Conservation (phyloP, 1,140 invertebrate genomes). For the Apis dorsata region DNA sequence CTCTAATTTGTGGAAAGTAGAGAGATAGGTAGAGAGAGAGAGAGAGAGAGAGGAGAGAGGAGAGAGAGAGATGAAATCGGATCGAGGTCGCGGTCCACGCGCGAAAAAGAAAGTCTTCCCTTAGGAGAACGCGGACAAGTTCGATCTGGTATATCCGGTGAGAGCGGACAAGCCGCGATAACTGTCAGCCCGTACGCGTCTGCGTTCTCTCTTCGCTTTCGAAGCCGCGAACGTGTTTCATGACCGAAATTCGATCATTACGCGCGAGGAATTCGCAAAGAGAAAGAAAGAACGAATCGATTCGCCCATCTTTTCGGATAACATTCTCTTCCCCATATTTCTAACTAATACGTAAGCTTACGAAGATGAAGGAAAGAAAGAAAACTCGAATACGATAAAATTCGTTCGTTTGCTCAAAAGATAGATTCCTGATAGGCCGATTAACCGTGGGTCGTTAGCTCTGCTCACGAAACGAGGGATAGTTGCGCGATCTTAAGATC, state of each 20-base stretch:
- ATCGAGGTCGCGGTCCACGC: slow-evolving; percentile 61
- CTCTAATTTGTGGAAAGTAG: neutral
- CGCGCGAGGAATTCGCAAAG: neutral
- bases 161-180: slow-evolving; percentile 58
- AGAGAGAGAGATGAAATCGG: neutral
- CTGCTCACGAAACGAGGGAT: slow-evolving; percentile 34
- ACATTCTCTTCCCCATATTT: no score
- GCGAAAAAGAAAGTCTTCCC: slow-evolving; percentile 66
- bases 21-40: neutral
- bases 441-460: slow-evolving; percentile 50
- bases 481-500: neutral
- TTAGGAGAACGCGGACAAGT: slow-evolving; percentile 39
- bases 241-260: slow-evolving; percentile 61
- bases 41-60: neutral
- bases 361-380: neutral
- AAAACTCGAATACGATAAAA: neutral
- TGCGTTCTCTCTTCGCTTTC: slow-evolving; percentile 31
- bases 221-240: slow-evolving; percentile 30
- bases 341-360: no score
- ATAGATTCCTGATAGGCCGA: neutral
- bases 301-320: no score
- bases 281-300: no score
- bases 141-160: slow-evolving; percentile 58
- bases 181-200: neutral
- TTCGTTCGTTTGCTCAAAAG: neutral